Conservation (phyloP, 2,888 invertebrate genomes). For the Phorcus lineatus region DNA sequence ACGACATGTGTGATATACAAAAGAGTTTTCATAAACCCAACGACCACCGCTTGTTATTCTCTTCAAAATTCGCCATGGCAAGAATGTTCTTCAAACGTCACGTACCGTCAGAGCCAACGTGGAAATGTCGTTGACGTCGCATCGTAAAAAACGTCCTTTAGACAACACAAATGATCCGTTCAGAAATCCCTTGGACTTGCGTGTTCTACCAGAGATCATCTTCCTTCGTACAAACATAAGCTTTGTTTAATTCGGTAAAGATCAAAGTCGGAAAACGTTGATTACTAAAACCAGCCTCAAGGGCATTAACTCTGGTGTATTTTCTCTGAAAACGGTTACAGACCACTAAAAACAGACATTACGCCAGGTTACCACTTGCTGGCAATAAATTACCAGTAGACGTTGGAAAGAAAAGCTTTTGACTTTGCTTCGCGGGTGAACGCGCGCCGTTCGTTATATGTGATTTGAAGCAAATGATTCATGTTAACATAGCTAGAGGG, state of each 20-base stretch:
- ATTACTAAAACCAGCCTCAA: background rate
- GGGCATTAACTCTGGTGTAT: slow-evolving; percentile 6
- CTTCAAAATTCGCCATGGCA: background rate
- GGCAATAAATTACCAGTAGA: background rate
- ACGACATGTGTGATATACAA: background rate
- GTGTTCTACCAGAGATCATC: background rate
- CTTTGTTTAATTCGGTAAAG: slow-evolving; percentile 12
- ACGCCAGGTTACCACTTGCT: background rate
- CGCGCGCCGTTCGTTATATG: slow-evolving; percentile 10
- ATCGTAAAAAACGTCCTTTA: background rate
- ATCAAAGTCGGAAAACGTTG: background rate
- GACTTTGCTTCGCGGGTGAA: slow-evolving; percentile 15
- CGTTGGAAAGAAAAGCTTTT: background rate
- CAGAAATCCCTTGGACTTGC: background rate
- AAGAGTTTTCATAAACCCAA: background rate
- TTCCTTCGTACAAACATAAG: background rate
- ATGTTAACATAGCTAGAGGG: background rate
- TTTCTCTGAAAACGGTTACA: slow-evolving; percentile 8
- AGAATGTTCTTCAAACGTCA: background rate
- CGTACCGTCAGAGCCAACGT: background rate
- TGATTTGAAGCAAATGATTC: slow-evolving; percentile 22
- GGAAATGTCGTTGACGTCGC: background rate
- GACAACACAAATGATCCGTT: background rate
- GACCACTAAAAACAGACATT: slow-evolving; percentile 15
- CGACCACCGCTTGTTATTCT: background rate